These are phyloP conservation scores for Acleris holmiana DNA, from an alignment of 2,888 invertebrate species.

Conservation along the genomic window DNA sequence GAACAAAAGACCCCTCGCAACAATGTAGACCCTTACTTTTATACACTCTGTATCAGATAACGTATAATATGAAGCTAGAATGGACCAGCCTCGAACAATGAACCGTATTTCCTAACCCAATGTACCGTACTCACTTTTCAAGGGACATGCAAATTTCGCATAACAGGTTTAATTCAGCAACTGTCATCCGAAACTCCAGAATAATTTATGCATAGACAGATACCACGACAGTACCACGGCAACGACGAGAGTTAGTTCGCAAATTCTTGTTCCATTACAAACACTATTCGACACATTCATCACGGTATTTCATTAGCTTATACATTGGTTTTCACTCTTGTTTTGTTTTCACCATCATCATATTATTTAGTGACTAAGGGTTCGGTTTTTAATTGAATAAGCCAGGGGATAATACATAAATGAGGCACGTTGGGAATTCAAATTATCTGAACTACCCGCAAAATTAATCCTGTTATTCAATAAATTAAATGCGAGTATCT, in stretches of 20 bases:
- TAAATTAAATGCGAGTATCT: slow-evolving; percentile 18
- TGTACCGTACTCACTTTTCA: slow-evolving; percentile 18
- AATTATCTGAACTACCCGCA: slow-evolving; percentile 25
- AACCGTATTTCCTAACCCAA: slow-evolving; percentile 16
- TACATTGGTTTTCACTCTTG: not conserved
- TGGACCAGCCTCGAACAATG: slow-evolving; percentile 31
- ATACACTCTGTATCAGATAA: slow-evolving; percentile 47
- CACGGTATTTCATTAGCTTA: not conserved
- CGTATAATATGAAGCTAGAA: slow-evolving; percentile 34
- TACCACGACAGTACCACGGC: slow-evolving; percentile 4
- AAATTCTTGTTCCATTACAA: not conserved
- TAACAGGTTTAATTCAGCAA: slow-evolving; percentile 5
- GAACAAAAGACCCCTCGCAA: slow-evolving; percentile 54
- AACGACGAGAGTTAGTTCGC: not conserved
- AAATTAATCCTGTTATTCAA: slow-evolving; percentile 15
- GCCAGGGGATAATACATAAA: slow-evolving; percentile 2
- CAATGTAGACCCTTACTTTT: slow-evolving; percentile 49
- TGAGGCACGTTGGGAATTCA: slow-evolving; percentile 6
- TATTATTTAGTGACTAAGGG: not conserved
- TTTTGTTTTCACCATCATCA: not conserved
- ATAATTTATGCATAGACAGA: slow-evolving; percentile 24
- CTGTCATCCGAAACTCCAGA: not conserved
- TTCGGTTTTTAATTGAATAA: not conserved
- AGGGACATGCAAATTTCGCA: slow-evolving; percentile 8
- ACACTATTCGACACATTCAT: slow-evolving; percentile 1